phyloP scores from a whole-genome alignment of 2,888 invertebrate species.

The Protophormia terraenovae region DNA sequence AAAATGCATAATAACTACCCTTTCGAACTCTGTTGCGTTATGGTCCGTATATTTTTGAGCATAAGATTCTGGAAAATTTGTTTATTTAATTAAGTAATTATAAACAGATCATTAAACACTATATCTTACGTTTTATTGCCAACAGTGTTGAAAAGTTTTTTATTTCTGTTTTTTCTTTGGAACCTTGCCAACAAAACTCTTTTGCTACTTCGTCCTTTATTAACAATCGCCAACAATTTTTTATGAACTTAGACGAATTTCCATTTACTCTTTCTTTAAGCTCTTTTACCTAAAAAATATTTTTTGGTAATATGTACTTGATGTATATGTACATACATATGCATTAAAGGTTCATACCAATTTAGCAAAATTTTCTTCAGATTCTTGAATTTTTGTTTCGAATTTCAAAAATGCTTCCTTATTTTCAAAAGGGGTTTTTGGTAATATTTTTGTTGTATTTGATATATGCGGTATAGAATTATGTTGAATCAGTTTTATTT shows the following conservation, averaged over 20 bases:
- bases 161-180: neutral
- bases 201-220: neutral
- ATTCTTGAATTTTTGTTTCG: neutral
- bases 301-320: neutral
- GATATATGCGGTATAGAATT: neutral
- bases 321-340: neutral
- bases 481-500: neutral
- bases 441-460: neutral
- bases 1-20: neutral
- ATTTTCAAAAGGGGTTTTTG: neutral
- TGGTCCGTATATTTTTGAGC: neutral
- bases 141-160: neutral
- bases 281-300: neutral
- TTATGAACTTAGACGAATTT: neutral
- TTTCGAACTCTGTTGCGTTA: neutral
- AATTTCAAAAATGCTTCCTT: neutral
- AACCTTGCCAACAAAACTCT: constrained; percentile 31
- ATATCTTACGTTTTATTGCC: neutral
- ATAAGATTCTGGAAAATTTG: neutral
- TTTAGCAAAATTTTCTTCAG: neutral
- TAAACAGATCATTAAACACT: neutral
- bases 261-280: neutral
- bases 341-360: neutral
- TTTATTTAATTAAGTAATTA: too few species aligned
- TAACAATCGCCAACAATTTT: neutral